Conservation (phyloP, 2,113 vertebrate species). For the Albula glossodonta region DNA sequence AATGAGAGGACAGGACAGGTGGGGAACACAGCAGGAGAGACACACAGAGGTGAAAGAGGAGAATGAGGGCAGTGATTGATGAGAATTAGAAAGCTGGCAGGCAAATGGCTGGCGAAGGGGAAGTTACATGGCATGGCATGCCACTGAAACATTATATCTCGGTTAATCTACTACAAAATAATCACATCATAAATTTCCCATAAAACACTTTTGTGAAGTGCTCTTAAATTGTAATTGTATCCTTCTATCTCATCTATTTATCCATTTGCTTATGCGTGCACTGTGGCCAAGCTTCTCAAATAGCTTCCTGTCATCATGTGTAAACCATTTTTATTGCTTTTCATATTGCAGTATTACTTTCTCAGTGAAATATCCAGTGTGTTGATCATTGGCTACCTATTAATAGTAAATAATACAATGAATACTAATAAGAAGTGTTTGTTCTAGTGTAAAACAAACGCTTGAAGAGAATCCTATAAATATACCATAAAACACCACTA, state of each 20-base stretch:
- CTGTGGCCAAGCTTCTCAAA: no score
- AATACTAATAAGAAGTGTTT: no score
- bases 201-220: slow-evolving; percentile 28
- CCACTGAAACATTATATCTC: slow-evolving; percentile 18
- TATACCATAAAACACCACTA: no score
- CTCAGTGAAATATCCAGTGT: no score
- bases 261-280: background rate
- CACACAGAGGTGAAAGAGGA: background rate
- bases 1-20: background rate
- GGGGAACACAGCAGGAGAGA: background rate
- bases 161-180: slow-evolving; percentile 38
- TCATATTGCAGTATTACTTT: no score
- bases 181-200: slow-evolving; percentile 46
- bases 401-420: no score
- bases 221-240: background rate
- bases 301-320: no score
- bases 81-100: slow-evolving; percentile 32
- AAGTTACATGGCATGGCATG: slow-evolving; percentile 14
- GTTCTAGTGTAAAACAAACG: no score
- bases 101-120: slow-evolving; percentile 34
- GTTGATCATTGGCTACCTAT: no score
- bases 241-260: background rate
- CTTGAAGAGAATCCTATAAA: no score
- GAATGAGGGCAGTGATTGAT: slow-evolving; percentile 41
- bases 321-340: no score